phyloP scores from a whole-genome alignment of 2,797 vertebrate species.

The Amblyraja radiata region DNA sequence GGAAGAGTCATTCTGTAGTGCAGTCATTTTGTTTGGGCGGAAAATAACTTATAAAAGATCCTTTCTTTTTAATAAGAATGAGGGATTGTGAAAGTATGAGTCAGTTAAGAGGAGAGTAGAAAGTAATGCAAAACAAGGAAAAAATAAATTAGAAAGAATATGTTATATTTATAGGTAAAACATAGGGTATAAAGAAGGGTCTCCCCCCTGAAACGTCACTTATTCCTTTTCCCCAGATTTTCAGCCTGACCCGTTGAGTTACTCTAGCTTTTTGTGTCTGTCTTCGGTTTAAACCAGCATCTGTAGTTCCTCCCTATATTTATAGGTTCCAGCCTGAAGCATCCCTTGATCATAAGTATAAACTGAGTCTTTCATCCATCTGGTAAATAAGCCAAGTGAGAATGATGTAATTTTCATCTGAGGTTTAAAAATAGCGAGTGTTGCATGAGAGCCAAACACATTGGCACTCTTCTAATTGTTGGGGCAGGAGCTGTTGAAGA shows the following conservation, averaged over 20 bases:
- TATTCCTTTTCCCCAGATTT: too few relatives aligned
- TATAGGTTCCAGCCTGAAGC: not conserved
- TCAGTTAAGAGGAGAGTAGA: not conserved
- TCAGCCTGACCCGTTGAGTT: too few relatives aligned
- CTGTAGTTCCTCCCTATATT: not conserved
- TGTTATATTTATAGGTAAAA: too few relatives aligned
- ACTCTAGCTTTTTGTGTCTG: too few relatives aligned
- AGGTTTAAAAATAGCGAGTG: not conserved
- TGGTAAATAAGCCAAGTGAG: not conserved
- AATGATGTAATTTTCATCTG: not conserved
- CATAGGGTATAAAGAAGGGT: too few relatives aligned
- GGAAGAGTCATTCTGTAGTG: not conserved
- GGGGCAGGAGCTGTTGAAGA: not conserved
- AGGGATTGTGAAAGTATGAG: not conserved
- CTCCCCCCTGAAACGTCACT: too few relatives aligned
- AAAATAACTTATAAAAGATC: not conserved
- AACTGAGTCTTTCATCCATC: not conserved
- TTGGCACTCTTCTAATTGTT: not conserved
- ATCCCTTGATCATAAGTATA: not conserved
- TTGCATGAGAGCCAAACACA: not conserved
- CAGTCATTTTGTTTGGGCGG: not conserved
- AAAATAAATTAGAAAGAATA: not conserved
- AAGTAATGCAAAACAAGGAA: not conserved
- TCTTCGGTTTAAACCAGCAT: too few relatives aligned
- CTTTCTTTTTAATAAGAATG: not conserved